A percentile compares a stretch with the other conserved stretches of the same genome.
phyloP scores from a whole-genome alignment of 1,140 invertebrate genomes.

The Drosophila pectinifera region DNA sequence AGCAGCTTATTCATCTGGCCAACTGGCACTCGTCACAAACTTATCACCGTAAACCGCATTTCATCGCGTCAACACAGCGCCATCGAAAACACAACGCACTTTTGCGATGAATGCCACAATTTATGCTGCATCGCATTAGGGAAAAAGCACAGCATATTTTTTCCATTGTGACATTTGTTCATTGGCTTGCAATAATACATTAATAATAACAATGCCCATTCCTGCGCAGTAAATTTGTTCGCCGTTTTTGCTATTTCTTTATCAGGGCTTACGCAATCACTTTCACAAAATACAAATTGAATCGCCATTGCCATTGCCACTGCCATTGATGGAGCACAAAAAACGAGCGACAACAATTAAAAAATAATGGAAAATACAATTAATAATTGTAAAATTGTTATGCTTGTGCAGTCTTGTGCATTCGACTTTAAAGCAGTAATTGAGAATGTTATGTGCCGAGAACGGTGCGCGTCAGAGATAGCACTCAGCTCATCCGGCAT shows the following conservation, averaged over 20 bases:
- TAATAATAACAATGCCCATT: slow-evolving; percentile 32
- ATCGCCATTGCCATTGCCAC: slow-evolving; percentile 37
- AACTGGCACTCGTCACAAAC: slow-evolving; percentile 7
- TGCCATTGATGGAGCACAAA: slow-evolving; percentile 18
- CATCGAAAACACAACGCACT: slow-evolving; percentile 22
- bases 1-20: slow-evolving; percentile 45
- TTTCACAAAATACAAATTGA: slow-evolving; percentile 77
- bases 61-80: slow-evolving; percentile 28
- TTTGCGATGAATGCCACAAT: slow-evolving; percentile 41
- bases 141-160: slow-evolving; percentile 39
- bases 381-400: slow-evolving; percentile 47
- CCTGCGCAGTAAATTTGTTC: slow-evolving; percentile 9
- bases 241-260: slow-evolving; percentile 33
- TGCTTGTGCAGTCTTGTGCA: slow-evolving; percentile 25
- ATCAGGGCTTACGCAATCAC: slow-evolving; percentile 68
- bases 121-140: slow-evolving; percentile 50
- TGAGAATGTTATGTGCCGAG: slow-evolving; percentile 37
- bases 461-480: slow-evolving; percentile 44
- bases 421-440: slow-evolving; percentile 46
- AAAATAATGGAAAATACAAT: slow-evolving; percentile 42
- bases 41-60: slow-evolving; percentile 36
- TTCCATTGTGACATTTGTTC: slow-evolving; percentile 36
- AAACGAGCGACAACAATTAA: slow-evolving; percentile 20
- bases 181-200: slow-evolving; percentile 48
- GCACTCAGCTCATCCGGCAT: slow-evolving; percentile 43